phyloP scores from a whole-genome alignment of 2,888 invertebrate genomes.

The Tuberolachnus salignus region DNA sequence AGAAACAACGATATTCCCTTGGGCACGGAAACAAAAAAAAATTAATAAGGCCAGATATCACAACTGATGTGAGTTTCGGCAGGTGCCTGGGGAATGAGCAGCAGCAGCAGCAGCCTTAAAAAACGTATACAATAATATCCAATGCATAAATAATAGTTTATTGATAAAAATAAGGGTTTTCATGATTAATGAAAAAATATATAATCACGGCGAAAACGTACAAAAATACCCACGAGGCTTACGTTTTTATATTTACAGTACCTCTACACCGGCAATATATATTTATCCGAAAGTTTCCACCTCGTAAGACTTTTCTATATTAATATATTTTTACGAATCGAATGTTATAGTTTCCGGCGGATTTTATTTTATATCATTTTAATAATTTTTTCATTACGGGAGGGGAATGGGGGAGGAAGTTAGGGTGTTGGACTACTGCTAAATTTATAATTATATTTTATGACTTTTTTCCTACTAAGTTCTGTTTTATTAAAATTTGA shows the following conservation, averaged over 20 bases:
- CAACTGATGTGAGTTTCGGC: slow-evolving; percentile 33
- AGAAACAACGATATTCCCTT: slow-evolving; percentile 4
- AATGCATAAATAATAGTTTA: slow-evolving; percentile 51
- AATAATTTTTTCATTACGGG: too few species aligned
- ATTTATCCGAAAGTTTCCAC: background rate
- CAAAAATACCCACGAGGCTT: slow-evolving; percentile 33
- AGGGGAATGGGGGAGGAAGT: too few species aligned
- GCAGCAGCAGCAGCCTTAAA: background rate
- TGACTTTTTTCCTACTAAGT: too few species aligned
- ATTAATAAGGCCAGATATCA: slow-evolving; percentile 47
- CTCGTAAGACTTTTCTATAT: background rate
- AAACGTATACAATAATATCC: slow-evolving; percentile 1
- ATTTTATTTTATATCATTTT: too few species aligned
- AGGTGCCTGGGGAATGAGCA: slow-evolving; percentile 21
- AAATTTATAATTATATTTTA: too few species aligned
- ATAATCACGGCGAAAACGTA: slow-evolving; percentile 26
- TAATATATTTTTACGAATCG: background rate
- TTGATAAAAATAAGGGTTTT: slow-evolving; percentile 33
- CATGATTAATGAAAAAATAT: slow-evolving; percentile 39
- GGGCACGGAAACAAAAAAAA: slow-evolving; percentile 21
- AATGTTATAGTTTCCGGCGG: too few species aligned
- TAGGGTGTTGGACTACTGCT: too few species aligned
- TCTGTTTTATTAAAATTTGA: too few species aligned
- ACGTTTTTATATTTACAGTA: slow-evolving; percentile 17
- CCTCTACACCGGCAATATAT: background rate